Evolutionary conservation across 2,888 invertebrate genomes (phyloP).

Genomic region (Chironomus riparius): DNA sequence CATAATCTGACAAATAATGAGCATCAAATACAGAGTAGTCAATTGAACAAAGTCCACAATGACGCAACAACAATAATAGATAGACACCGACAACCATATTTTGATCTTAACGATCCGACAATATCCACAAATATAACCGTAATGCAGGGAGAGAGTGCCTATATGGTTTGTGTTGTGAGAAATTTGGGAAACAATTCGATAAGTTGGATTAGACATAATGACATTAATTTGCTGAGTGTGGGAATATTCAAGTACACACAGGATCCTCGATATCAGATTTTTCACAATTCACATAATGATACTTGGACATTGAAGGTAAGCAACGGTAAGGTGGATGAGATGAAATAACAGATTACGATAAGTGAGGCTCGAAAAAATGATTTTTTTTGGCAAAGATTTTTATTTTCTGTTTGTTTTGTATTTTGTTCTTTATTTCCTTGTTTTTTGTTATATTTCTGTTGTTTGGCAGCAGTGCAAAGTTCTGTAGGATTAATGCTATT

Average conservation of each 20-base stretch:
- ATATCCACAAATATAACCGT: background rate
- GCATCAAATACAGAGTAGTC: background rate
- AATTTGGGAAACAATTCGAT: conserved; percentile 14
- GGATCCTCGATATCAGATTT: conserved; percentile 13
- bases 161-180: background rate
- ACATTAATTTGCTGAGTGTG: conserved; percentile 16
- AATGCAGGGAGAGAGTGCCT: background rate
- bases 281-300: background rate
- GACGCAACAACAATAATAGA: background rate
- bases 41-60: background rate
- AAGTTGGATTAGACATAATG: conserved; percentile 1
- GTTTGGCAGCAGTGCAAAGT: too few relatives aligned
- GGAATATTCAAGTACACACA: conserved; percentile 12
- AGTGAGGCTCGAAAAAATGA: too few relatives aligned
- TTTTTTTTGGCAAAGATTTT: too few relatives aligned
- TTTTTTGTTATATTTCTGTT: too few relatives aligned
- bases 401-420: too few relatives aligned
- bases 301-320: conserved; percentile 21
- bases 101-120: background rate
- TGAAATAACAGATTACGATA: too few relatives aligned
- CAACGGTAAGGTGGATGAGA: too few relatives aligned
- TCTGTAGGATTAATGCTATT: too few relatives aligned
- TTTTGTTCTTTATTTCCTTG: too few relatives aligned
- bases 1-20: background rate
- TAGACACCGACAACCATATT: background rate